Conservation (phyloP, 2,888 invertebrate species). For the Noctua fimbriata region DNA sequence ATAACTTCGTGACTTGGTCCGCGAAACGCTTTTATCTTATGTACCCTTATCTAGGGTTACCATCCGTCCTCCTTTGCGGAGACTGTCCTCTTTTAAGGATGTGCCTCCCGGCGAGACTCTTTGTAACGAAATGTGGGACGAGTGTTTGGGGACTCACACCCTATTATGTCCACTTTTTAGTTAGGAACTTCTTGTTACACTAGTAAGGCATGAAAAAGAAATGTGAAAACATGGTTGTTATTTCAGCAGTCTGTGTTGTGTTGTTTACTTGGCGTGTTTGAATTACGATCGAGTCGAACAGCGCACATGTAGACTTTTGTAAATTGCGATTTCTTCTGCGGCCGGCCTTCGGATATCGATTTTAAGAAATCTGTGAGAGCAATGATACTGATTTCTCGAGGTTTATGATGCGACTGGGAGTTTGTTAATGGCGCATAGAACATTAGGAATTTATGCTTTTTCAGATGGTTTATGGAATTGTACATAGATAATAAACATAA, state of each 20-base stretch:
- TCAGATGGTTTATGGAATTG: background rate
- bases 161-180: constrained; percentile 33
- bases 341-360: constrained; percentile 41
- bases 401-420: background rate
- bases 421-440: background rate
- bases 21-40: constrained; percentile 53
- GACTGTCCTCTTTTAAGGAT: constrained; percentile 55
- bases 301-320: constrained; percentile 17
- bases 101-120: constrained; percentile 46
- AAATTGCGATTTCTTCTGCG: constrained; percentile 38
- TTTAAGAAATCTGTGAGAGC: constrained; percentile 37
- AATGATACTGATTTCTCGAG: constrained; percentile 15
- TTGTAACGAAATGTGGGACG: constrained; percentile 51
- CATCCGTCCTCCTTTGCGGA: constrained; percentile 45
- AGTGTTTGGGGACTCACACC: constrained; percentile 43
- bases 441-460: background rate
- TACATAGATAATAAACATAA: background rate
- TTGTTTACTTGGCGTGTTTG: constrained; percentile 30
- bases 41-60: constrained; percentile 52
- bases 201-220: constrained; percentile 12
- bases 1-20: constrained; percentile 20
- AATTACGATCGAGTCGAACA: background rate
- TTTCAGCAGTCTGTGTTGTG: constrained; percentile 7
- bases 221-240: constrained; percentile 21
- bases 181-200: constrained; percentile 31